Evolutionary conservation across 2,113 vertebrate genomes (phyloP), one percentile per base, ranked within the genome.

Genomic region (Falcunculus frontatus): DNA sequence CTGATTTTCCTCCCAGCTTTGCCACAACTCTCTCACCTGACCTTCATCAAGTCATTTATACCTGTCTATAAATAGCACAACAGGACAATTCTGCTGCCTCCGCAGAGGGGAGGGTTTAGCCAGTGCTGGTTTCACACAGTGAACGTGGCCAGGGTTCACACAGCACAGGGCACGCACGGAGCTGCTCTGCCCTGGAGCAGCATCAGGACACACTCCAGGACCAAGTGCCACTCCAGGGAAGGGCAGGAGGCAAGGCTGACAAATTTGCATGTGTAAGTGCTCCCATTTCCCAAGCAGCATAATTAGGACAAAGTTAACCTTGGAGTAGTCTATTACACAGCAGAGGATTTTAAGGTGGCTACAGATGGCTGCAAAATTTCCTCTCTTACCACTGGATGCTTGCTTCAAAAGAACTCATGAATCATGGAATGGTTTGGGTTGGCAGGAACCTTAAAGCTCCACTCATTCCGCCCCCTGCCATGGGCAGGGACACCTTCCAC

Each of bases 381-480:
- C 10, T 69, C 20, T 33, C 26, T 37, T 13, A 6, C 13, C 3
- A 1, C 12, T 20, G 6, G 6, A 27, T 29, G 21, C 6, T 86
- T 23, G 16, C 17, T 91, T 47, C 5, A 15, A 23, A 27, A 8
- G 8, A 50, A 20, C 4, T 3, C 3, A 0, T 1, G 26, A 53
- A 22, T 9, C 33, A 2, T 8, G 30, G 46, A 52, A 18, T 13
- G 4, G 8, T 8, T 9, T 50, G 15, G 27, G 20, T 13, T 60
- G 14, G 39, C 60, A n/a, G 9, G 9, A 1, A 7, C 16, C 9
- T 39, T 7, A n/a, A 60, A 67, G 0, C 4, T 2, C 23, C n/a
- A 2, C 25, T 6, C 0, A 1, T 25, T 0, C 22, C 33, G 11
- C 4, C 19, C 19, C 50, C 13, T 20, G 44, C 22, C 37, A 15